phyloP scores from a whole-genome alignment of 2,113 vertebrate genomes.

The Sminthopsis crassicaudata region DNA sequence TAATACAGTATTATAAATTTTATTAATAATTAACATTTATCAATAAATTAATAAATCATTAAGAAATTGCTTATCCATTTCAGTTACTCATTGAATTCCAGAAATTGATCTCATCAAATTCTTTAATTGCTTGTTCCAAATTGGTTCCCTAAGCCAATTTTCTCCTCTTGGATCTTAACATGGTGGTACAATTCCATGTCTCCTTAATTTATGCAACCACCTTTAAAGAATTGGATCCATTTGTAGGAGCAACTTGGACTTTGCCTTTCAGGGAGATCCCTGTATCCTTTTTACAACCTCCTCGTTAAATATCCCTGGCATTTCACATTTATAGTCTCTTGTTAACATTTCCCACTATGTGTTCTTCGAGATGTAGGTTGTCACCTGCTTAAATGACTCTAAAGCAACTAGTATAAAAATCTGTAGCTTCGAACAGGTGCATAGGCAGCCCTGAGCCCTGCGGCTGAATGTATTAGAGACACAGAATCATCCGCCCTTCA shows the following conservation, averaged over 20 bases:
- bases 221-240: no score
- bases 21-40: no score
- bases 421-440: slow-evolving; percentile 6
- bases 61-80: background rate
- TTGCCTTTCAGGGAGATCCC: background rate
- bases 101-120: background rate
- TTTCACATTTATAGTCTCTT: background rate
- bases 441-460: background rate
- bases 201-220: background rate
- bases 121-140: background rate
- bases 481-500: background rate
- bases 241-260: background rate
- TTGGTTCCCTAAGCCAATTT: background rate
- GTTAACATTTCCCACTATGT: background rate
- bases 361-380: slow-evolving; percentile 13
- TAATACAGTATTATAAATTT: no score
- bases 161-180: background rate
- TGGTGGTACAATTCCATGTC: background rate
- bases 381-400: slow-evolving; percentile 39
- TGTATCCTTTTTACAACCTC: background rate
- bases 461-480: background rate
- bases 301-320: background rate
- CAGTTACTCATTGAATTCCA: background rate
- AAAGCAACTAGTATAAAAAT: background rate
- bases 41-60: no score